Percentiles rank a stretch among this genome's conserved stretches.
Evolutionary conservation across 2,797 vertebrate genomes (phyloP).

Genomic region (Picus viridis): DNA sequence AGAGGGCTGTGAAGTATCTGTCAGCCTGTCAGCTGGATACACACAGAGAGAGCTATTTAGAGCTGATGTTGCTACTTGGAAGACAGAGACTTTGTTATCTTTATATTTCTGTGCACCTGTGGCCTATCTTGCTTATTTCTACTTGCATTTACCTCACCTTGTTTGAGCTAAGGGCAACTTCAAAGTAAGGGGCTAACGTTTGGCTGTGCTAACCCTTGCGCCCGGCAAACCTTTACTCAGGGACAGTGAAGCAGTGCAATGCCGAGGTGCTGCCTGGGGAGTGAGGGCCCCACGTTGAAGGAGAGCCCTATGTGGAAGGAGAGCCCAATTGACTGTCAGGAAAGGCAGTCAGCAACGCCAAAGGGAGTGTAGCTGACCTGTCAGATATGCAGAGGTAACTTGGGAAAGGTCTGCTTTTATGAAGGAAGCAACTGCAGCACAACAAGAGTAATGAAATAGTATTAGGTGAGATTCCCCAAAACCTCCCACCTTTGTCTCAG

Average conservation of each 20-base stretch:
- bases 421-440: background rate
- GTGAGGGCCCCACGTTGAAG: background rate
- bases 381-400: background rate
- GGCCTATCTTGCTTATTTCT: background rate
- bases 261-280: background rate
- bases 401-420: background rate
- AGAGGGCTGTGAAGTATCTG: constrained; percentile 60
- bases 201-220: accelerated
- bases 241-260: accelerated
- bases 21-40: constrained; percentile 51
- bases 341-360: background rate
- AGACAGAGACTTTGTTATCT: constrained; percentile 22
- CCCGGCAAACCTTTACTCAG: background rate
- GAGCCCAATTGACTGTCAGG: too few species aligned
- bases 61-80: constrained; percentile 13
- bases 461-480: background rate
- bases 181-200: background rate
- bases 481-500: background rate
- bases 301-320: background rate
- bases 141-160: background rate
- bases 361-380: too few species aligned
- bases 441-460: background rate
- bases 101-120: constrained; percentile 29
- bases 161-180: background rate
- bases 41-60: constrained; percentile 3